phyloP scores from a whole-genome alignment of 1,140 invertebrate genomes.

The Musca vetustissima region DNA sequence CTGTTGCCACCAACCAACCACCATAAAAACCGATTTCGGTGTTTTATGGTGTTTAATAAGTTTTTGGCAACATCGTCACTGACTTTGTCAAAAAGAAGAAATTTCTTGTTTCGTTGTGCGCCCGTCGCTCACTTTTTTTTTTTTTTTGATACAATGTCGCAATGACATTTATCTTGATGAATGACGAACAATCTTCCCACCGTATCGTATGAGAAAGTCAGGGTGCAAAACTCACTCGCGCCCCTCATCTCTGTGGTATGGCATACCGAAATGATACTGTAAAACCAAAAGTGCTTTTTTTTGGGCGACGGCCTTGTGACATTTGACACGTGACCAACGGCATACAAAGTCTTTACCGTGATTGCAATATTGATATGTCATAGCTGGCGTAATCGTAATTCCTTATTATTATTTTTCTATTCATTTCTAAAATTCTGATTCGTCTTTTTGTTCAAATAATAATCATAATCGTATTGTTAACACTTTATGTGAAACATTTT shows the following conservation, averaged over 20 bases:
- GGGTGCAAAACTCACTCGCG: neutral
- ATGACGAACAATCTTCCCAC: slow-evolving; percentile 13
- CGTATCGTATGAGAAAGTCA: neutral
- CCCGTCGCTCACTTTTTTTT: too few relatives aligned
- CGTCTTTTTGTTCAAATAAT: neutral
- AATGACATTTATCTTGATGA: slow-evolving; percentile 32
- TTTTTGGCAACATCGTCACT: slow-evolving; percentile 13
- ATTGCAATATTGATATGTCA: too few relatives aligned
- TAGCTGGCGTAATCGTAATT: too few relatives aligned
- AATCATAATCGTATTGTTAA: slow-evolving; percentile 24
- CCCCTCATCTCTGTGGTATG: neutral
- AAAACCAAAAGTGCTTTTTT: neutral
- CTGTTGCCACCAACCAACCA: slow-evolving; percentile 3
- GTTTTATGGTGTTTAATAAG: slow-evolving; percentile 20
- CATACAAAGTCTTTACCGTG: neutral
- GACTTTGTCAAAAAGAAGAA: slow-evolving; percentile 8
- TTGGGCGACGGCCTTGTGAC: slow-evolving; percentile 9
- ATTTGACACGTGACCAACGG: slow-evolving; percentile 16
- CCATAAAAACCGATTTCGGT: neutral
- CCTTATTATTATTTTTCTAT: too few relatives aligned
- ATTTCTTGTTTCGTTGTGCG: too few relatives aligned
- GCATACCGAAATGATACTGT: neutral
- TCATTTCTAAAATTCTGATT: too few relatives aligned
- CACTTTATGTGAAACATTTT: slow-evolving; percentile 1
- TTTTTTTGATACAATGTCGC: slow-evolving; percentile 25